These are phyloP conservation scores for Brachypodius melanocephalos DNA, from an alignment of 2,113 vertebrate genomes.

Conservation along the genomic window DNA sequence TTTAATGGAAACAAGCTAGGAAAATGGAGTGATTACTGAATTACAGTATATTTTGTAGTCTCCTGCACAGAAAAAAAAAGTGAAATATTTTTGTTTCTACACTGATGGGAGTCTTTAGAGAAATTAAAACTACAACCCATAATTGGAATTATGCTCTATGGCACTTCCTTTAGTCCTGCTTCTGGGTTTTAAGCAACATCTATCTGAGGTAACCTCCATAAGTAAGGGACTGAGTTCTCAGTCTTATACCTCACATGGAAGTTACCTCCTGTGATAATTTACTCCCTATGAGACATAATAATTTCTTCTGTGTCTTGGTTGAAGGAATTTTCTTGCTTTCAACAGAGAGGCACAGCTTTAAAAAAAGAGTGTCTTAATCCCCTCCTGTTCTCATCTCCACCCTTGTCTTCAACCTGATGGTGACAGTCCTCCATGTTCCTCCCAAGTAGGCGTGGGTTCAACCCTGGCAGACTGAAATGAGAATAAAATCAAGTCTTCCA, in stretches of 20 bases:
- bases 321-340: background rate
- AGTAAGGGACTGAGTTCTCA: background rate
- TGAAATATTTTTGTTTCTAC: background rate
- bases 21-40: background rate
- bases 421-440: background rate
- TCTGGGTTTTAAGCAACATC: background rate
- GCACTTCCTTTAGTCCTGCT: background rate
- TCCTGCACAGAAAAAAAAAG: background rate
- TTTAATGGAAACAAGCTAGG: background rate
- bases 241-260: background rate
- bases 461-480: background rate
- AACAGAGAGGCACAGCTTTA: background rate
- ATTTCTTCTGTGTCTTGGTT: background rate
- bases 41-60: background rate
- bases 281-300: background rate
- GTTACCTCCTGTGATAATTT: background rate
- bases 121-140: background rate
- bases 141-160: background rate
- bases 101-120: background rate
- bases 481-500: background rate
- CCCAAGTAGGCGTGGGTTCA: background rate
- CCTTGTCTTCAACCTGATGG: background rate
- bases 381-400: background rate
- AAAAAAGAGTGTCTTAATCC: rapidly evolving
- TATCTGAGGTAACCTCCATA: background rate